These are phyloP conservation scores for Murina feae DNA, from an alignment of 2,113 vertebrate species.

Conservation along the genomic window DNA sequence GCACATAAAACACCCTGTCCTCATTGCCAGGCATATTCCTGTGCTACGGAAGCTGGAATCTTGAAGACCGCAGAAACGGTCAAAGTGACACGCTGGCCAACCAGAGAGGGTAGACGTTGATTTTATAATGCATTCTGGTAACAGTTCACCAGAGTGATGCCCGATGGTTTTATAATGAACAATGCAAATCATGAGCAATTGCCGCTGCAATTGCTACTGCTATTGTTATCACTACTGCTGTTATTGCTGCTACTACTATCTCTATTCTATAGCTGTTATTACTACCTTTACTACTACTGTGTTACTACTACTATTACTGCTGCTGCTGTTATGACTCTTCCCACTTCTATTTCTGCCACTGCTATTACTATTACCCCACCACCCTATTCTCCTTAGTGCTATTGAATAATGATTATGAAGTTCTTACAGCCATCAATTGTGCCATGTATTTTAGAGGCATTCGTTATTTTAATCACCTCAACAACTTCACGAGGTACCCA, in stretches of 20 bases:
- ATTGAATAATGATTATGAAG: neutral
- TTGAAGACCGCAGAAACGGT: constrained; percentile 12
- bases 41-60: neutral
- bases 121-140: neutral
- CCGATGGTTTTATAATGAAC: neutral
- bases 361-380: neutral
- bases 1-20: constrained; percentile 9
- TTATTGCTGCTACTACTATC: neutral
- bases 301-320: neutral
- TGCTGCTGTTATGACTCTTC: neutral
- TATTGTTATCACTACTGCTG: accelerated
- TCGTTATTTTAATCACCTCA: neutral
- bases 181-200: neutral
- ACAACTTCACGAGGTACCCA: neutral
- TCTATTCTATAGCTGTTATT: neutral
- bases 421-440: neutral
- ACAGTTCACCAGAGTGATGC: neutral
- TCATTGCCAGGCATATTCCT: neutral
- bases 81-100: neutral
- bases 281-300: neutral
- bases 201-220: too few relatives aligned
- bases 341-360: neutral
- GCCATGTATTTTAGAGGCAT: neutral
- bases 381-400: neutral
- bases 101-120: neutral